These are phyloP conservation scores for Trissolcus japonicus DNA, from an alignment of 2,888 invertebrate genomes.

Conservation along the genomic window DNA sequence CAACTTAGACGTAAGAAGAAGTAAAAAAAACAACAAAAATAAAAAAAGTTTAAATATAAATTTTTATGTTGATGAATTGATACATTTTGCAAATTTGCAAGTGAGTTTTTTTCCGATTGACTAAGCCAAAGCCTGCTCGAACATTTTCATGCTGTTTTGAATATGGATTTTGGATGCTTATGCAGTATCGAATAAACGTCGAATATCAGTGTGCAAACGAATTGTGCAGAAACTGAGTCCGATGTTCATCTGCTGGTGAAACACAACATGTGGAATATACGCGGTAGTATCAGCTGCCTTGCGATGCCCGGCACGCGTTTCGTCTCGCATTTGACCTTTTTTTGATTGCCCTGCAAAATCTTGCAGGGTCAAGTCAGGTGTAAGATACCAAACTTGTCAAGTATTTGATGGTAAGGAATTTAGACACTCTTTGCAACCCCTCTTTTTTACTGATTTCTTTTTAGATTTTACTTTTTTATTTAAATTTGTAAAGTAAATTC, in stretches of 20 bases:
- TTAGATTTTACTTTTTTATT: not conserved
- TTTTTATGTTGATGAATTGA: too few relatives aligned
- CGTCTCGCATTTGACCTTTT: constrained; percentile 24
- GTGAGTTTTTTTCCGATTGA: too few relatives aligned
- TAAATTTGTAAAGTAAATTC: not conserved
- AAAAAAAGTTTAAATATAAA: too few relatives aligned
- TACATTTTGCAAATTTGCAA: too few relatives aligned
- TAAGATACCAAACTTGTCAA: constrained; percentile 18
- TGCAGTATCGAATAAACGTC: constrained; percentile 10
- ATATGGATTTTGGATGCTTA: not conserved
- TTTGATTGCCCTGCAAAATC: constrained; percentile 35
- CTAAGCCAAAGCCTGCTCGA: not conserved
- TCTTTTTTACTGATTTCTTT: not conserved
- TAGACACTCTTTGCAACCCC: not conserved
- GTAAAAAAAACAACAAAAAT: not conserved
- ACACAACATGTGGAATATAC: constrained; percentile 49
- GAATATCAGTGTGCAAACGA: constrained; percentile 6
- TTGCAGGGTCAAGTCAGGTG: constrained; percentile 48
- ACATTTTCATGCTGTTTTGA: not conserved
- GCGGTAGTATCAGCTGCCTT: constrained; percentile 35
- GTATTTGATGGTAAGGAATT: constrained; percentile 31
- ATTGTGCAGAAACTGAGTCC: constrained; percentile 1
- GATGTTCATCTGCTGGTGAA: constrained; percentile 37
- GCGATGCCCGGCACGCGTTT: constrained; percentile 46
- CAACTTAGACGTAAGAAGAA: not conserved